A percentile compares a stretch with the other conserved stretches of the same genome.
Evolutionary conservation across 2,113 vertebrate species (phyloP).

Genomic region (Eretmochelys imbricata): DNA sequence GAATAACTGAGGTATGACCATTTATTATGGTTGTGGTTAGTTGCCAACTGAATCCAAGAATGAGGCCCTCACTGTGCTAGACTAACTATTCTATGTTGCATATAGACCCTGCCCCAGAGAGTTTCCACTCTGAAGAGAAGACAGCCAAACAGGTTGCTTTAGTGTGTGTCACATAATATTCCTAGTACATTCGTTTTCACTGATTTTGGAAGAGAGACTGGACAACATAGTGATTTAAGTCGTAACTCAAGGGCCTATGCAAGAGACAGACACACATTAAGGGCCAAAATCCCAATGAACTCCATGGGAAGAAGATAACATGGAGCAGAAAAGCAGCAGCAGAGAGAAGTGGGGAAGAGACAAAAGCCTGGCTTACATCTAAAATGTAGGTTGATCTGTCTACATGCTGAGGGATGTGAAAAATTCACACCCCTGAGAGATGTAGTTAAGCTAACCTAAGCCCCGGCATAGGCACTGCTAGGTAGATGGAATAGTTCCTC

Average conservation of each 20-base stretch:
- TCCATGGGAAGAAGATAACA: constrained; percentile 7
- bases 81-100: too few relatives aligned
- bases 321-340: background rate
- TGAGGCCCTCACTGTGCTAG: background rate
- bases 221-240: background rate
- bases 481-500: background rate
- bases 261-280: background rate
- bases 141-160: background rate
- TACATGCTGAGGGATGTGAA: background rate
- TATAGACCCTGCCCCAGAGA: background rate
- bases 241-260: background rate
- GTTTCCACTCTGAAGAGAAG: background rate
- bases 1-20: background rate
- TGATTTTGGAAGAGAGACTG: background rate
- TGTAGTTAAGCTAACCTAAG: background rate
- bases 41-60: background rate
- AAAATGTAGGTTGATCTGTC: background rate
- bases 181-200: background rate
- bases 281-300: background rate
- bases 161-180: background rate
- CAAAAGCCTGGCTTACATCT: background rate
- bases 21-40: background rate
- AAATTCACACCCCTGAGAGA: background rate
- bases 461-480: too few relatives aligned
- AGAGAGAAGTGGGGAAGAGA: background rate